Conservation (phyloP, 1,140 invertebrate genomes). For the Trinorchestia longiramus region DNA sequence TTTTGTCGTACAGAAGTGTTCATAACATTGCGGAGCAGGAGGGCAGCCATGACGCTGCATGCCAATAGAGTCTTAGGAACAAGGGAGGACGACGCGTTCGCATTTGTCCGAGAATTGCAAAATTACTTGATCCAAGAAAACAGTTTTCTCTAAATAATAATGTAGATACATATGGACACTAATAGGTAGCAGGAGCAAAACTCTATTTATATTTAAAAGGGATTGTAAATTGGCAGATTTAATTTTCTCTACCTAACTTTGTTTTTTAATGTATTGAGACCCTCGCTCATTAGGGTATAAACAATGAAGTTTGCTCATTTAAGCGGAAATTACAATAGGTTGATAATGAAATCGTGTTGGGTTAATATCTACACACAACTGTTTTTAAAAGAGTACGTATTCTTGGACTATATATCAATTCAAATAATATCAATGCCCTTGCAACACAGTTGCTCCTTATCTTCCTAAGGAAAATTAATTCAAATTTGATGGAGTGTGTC, state of each 20-base stretch:
- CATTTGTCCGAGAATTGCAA: neutral
- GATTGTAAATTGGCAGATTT: neutral
- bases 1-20: neutral
- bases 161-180: neutral
- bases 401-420: too few relatives aligned
- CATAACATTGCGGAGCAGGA: conserved; percentile 16
- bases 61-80: neutral
- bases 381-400: too few relatives aligned
- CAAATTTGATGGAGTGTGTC: too few relatives aligned
- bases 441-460: too few relatives aligned
- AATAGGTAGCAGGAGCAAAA: neutral
- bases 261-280: neutral
- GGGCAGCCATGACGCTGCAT: neutral
- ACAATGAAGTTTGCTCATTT: neutral
- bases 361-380: neutral
- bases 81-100: neutral
- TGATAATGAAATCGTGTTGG: neutral
- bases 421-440: too few relatives aligned
- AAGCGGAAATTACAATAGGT: neutral
- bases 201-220: neutral
- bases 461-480: too few relatives aligned
- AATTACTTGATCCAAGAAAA: neutral
- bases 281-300: neutral
- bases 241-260: neutral
- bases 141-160: neutral